Evolutionary conservation across 1,140 invertebrate species (phyloP).

Genomic region (Maniola jurtina): DNA sequence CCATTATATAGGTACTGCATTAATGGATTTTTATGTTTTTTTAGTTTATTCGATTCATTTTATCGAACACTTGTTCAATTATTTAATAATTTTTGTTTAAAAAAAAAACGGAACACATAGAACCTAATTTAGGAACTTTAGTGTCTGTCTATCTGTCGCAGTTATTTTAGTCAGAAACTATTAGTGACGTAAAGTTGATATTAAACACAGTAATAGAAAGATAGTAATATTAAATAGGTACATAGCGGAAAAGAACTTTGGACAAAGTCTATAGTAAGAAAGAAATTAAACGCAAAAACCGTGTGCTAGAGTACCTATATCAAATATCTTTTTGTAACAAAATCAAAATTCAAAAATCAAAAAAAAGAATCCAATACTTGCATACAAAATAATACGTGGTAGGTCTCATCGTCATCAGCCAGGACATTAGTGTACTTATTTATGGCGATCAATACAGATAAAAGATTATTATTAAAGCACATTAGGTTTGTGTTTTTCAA

Average conservation of each 20-base stretch:
- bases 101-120: too few relatives aligned
- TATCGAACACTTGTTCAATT: neutral
- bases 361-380: neutral
- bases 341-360: neutral
- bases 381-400: neutral
- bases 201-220: too few relatives aligned
- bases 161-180: too few relatives aligned
- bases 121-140: too few relatives aligned
- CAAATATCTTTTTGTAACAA: too few relatives aligned
- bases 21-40: conserved; percentile 39
- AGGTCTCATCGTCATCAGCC: conserved; percentile 8
- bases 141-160: too few relatives aligned
- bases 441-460: conserved; percentile 14
- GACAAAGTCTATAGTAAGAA: too few relatives aligned
- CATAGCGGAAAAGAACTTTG: too few relatives aligned
- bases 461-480: conserved; percentile 23
- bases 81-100: neutral
- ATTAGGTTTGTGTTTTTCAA: conserved; percentile 32
- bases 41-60: conserved; percentile 12
- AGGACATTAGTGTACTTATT: conserved; percentile 9
- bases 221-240: too few relatives aligned
- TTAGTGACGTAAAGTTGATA: too few relatives aligned
- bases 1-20: conserved; percentile 30
- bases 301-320: too few relatives aligned
- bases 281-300: too few relatives aligned